phyloP scores from a whole-genome alignment of 2,797 vertebrate genomes.

The Acanthornis magna region DNA sequence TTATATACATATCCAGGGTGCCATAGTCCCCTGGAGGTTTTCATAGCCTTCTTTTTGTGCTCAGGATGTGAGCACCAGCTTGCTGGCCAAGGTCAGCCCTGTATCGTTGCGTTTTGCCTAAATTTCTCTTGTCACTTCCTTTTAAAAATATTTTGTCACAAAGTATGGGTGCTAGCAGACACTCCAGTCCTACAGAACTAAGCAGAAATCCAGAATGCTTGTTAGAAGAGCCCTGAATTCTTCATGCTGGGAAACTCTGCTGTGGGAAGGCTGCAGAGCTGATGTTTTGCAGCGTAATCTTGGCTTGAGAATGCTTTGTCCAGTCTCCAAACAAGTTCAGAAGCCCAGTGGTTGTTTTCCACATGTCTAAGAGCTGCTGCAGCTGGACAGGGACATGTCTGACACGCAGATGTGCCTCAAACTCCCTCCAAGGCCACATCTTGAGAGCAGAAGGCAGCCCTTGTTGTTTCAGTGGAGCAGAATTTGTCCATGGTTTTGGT shows the following conservation, averaged over 20 bases:
- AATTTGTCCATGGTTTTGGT: neutral
- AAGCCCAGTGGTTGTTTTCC: neutral
- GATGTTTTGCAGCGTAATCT: neutral
- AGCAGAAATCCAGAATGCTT: neutral
- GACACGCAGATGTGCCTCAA: neutral
- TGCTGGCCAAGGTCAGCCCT: neutral
- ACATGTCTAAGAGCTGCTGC: neutral
- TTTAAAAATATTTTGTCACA: neutral
- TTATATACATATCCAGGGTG: neutral
- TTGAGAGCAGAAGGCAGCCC: neutral
- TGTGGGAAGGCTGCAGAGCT: neutral
- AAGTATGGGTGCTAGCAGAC: neutral
- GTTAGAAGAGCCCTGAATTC: neutral
- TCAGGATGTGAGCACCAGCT: neutral
- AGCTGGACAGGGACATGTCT: neutral
- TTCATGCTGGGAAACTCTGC: neutral
- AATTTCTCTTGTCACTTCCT: neutral
- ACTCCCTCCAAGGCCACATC: neutral
- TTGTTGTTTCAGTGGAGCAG: neutral
- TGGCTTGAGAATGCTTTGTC: neutral
- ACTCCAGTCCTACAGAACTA: neutral
- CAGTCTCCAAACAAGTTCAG: neutral
- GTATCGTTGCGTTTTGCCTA: neutral
- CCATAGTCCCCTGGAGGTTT: neutral
- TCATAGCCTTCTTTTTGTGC: neutral